These are phyloP conservation scores for Stichodactyla helianthus DNA, from an alignment of 64 coral and sea anemone genomes.

Conservation along the genomic window DNA sequence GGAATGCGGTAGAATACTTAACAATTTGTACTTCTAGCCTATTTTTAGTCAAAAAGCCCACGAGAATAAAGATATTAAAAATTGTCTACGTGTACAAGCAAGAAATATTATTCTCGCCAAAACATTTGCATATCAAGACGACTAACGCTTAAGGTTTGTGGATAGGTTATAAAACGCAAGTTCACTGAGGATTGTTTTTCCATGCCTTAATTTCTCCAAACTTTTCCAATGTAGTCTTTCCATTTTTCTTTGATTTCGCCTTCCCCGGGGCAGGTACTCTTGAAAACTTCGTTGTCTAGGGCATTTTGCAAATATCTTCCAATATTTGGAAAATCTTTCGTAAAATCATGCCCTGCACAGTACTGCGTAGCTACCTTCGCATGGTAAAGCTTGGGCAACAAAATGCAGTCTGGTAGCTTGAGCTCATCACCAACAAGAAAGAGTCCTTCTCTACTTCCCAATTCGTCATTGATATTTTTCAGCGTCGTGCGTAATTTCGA, in stretches of 20 bases:
- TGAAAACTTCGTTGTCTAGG: not conserved
- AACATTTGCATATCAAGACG: not conserved
- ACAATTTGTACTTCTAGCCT: not conserved
- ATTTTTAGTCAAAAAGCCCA: not conserved
- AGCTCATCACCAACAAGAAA: conserved; percentile 47
- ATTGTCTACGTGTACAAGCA: not conserved
- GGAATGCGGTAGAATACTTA: not conserved
- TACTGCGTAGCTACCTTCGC: conserved; percentile 26
- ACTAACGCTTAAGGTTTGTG: not conserved
- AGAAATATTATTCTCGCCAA: not conserved
- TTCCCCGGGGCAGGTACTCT: not conserved
- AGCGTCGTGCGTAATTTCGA: conserved; percentile 32
- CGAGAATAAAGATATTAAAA: not conserved
- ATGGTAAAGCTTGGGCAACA: conserved; percentile 68
- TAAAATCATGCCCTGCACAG: not conserved
- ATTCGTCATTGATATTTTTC: conserved; percentile 33
- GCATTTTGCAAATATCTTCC: not conserved
- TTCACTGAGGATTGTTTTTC: not conserved
- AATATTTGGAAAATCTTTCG: not conserved
- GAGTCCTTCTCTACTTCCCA: conserved; percentile 16
- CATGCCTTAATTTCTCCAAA: not conserved
- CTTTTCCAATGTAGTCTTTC: not conserved
- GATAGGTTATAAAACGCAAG: not conserved
- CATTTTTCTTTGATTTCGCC: not conserved
- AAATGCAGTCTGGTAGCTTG: conserved; percentile 61